Evolutionary conservation across 2,797 vertebrate species (phyloP).

Genomic region (Chelon labrosus): DNA sequence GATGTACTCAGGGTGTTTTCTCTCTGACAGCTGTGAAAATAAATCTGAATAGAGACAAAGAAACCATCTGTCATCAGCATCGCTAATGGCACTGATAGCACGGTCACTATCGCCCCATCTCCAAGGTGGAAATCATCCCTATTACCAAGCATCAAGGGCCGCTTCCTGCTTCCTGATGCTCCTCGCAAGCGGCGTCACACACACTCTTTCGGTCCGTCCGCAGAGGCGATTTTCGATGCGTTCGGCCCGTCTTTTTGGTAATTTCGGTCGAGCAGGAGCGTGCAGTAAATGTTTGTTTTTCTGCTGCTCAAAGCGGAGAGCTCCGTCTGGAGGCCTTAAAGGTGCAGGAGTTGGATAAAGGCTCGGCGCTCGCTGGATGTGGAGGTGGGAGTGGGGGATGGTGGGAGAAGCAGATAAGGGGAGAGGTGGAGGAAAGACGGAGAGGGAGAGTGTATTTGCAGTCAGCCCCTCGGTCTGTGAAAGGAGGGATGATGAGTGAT

Average conservation of each 20-base stretch:
- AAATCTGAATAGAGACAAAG: slow-evolving; percentile 79
- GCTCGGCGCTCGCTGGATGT: slow-evolving; percentile 48
- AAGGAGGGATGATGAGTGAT: slow-evolving; percentile 79
- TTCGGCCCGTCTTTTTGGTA: slow-evolving; percentile 29
- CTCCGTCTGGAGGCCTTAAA: slow-evolving; percentile 88
- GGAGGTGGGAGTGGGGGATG: slow-evolving; percentile 73
- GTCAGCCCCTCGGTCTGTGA: slow-evolving; percentile 73
- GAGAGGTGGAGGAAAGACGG: slow-evolving; percentile 73
- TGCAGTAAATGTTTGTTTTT: slow-evolving; percentile 65
- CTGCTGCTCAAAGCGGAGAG: slow-evolving; percentile 53
- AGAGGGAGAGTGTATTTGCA: slow-evolving; percentile 76
- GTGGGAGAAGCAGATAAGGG: slow-evolving; percentile 78
- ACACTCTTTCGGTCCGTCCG: slow-evolving; percentile 42
- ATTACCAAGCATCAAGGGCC: slow-evolving; percentile 74
- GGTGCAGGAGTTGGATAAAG: slow-evolving; percentile 80
- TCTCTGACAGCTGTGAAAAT: slow-evolving; percentile 75
- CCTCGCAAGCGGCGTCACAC: slow-evolving; percentile 45
- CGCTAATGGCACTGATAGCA: slow-evolving; percentile 80
- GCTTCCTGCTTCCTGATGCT: slow-evolving; percentile 78
- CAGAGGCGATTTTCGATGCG: slow-evolving; percentile 43
- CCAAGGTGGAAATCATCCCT: slow-evolving; percentile 81
- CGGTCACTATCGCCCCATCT: slow-evolving; percentile 76
- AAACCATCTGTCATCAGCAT: slow-evolving; percentile 80
- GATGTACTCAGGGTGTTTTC: slow-evolving; percentile 68
- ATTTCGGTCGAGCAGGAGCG: slow-evolving; percentile 31